Evolutionary conservation across 2,113 vertebrate species (phyloP).

Genomic region (Labeo rohita): DNA sequence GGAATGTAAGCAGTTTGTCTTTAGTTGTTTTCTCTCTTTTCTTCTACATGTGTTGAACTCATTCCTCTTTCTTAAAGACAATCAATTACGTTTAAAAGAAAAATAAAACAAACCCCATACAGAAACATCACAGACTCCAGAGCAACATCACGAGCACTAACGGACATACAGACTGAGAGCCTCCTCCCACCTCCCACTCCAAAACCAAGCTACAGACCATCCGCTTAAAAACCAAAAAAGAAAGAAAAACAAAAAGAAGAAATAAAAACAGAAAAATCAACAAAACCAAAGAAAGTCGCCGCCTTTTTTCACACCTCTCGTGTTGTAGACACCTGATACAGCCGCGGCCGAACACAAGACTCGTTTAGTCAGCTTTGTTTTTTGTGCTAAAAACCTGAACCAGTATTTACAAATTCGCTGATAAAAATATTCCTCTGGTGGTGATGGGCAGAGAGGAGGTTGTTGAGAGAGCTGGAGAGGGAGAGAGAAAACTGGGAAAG

Average conservation of each 20-base stretch:
- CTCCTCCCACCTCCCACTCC: constrained; percentile 44
- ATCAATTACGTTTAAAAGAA: constrained; percentile 50
- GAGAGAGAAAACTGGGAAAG: not conserved
- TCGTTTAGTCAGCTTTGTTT: constrained; percentile 52
- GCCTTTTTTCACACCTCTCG: constrained; percentile 43
- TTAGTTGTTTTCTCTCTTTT: constrained; percentile 22
- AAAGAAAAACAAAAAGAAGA: constrained; percentile 30
- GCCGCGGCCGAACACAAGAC: constrained; percentile 53
- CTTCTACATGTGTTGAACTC: constrained; percentile 26
- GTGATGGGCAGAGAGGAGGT: constrained; percentile 45
- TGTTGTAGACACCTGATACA: constrained; percentile 57
- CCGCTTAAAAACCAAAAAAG: constrained; percentile 39
- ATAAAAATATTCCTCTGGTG: constrained; percentile 72
- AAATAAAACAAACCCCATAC: constrained; percentile 48
- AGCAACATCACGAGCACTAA: constrained; percentile 51
- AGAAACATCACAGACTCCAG: constrained; percentile 57
- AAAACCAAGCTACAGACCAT: constrained; percentile 55
- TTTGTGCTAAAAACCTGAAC: constrained; percentile 72
- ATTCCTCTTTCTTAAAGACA: constrained; percentile 58
- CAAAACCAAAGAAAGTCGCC: constrained; percentile 32
- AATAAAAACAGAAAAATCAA: constrained; percentile 36
- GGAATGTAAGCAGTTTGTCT: constrained; percentile 56
- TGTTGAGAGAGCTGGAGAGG: constrained; percentile 23
- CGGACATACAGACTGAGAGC: constrained; percentile 47
- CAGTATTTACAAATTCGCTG: constrained; percentile 69